Percentiles rank a stretch among this genome's conserved stretches.
phyloP scores from a whole-genome alignment of 2,888 invertebrate species.

The Dasysyrphus albostriatus region DNA sequence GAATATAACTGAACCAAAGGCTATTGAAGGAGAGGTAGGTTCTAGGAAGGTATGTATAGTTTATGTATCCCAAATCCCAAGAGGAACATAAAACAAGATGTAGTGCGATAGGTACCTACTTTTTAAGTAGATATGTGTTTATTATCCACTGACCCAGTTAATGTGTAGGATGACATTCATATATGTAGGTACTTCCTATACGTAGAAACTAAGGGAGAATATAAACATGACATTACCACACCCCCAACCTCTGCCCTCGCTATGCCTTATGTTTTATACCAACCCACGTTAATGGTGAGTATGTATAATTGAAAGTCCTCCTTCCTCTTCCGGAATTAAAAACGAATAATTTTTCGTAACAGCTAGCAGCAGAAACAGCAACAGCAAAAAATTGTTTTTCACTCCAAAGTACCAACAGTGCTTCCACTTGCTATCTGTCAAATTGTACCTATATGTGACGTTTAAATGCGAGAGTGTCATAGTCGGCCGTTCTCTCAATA shows the following conservation, averaged over 20 bases:
- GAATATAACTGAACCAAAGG: constrained; percentile 12
- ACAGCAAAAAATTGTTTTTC: constrained; percentile 10
- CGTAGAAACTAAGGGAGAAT: constrained; percentile 27
- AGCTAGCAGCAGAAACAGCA: constrained; percentile 1
- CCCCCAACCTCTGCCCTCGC: neutral
- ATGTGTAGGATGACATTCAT: constrained; percentile 69
- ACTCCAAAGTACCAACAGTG: constrained; percentile 30
- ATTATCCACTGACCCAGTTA: constrained; percentile 75
- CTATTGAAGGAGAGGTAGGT: constrained; percentile 20
- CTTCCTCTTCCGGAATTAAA: constrained; percentile 64
- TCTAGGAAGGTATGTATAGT: neutral
- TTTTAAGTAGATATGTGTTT: constrained; percentile 56
- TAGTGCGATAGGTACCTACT: constrained; percentile 25
- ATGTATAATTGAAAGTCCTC: constrained; percentile 43
- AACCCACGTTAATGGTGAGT: neutral
- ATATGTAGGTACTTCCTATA: constrained; percentile 6
- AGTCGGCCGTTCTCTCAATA: constrained; percentile 18
- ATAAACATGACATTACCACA: constrained; percentile 34
- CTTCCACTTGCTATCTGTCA: constrained; percentile 58
- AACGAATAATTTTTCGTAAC: constrained; percentile 39
- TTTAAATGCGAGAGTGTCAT: constrained; percentile 58
- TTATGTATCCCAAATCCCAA: constrained; percentile 41
- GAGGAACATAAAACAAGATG: constrained; percentile 34
- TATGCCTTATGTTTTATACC: neutral
- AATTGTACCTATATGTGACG: constrained; percentile 47